Conservation (phyloP, 2,888 invertebrate species). For the Spodoptera exigua region DNA sequence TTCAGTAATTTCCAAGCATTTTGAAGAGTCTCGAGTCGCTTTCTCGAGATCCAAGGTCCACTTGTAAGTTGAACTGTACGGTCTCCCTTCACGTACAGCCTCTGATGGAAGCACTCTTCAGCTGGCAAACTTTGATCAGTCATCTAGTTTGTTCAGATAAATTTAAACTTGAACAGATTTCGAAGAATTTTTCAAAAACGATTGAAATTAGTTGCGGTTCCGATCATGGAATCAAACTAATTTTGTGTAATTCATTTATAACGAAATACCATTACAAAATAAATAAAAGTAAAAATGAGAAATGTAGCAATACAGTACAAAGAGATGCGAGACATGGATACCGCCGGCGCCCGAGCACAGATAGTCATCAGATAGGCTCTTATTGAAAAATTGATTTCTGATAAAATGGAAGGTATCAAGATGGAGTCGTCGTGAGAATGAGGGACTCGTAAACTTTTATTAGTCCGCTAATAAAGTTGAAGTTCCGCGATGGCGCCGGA, state of each 20-base stretch:
- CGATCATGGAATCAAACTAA: too few species aligned
- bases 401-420: constrained; percentile 51
- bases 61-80: constrained; percentile 53
- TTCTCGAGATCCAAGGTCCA: constrained; percentile 44
- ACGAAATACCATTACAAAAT: too few species aligned
- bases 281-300: not conserved
- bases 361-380: constrained; percentile 33
- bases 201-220: not conserved
- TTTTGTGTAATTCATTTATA: too few species aligned
- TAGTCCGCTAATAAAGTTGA: constrained; percentile 65
- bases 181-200: constrained; percentile 9
- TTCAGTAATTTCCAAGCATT: constrained; percentile 51
- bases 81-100: constrained; percentile 52
- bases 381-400: constrained; percentile 54
- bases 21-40: constrained; percentile 42
- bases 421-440: constrained; percentile 55
- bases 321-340: constrained; percentile 5
- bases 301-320: not conserved
- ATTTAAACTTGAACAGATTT: constrained; percentile 32
- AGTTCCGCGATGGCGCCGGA: constrained; percentile 60
- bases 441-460: constrained; percentile 68
- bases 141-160: constrained; percentile 41
- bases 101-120: constrained; percentile 47
- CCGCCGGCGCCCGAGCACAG: constrained; percentile 11
- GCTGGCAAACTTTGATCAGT: constrained; percentile 48